Base-by-base conservation (phyloP, 2,888 invertebrate genomes). In the Parapristionchus giblindavisi region DNA sequence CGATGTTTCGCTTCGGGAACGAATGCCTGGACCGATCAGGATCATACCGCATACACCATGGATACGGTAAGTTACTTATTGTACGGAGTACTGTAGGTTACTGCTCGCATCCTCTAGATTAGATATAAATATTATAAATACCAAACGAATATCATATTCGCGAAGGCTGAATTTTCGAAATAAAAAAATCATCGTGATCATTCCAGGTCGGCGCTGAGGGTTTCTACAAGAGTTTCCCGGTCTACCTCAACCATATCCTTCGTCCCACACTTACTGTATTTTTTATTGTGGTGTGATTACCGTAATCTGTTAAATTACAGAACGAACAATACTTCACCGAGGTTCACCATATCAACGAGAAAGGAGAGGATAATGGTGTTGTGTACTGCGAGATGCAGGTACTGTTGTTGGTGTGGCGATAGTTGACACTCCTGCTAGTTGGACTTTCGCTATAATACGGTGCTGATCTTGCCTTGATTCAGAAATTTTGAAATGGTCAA, bases 341-440 rank as follows among this genome's bases (percentile, higher is more conserved):
- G 90, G 95, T 96, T 0, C 94, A 96, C 89, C 95, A 96, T 88
- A 91, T 96, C 78, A 94, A 93, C 84, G 93, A 92, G 0, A 92
- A 93, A 77, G 96, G 95, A 0, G 92, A 93, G 80, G 93, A 96
- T 90, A 94, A 93, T 17, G 96, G 96, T 27, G 94, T 96, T 21
- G 95, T 96, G n/a, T 96, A 96, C 88, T 94, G 94, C 89, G 96
- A 96, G 90, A 95, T 95, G 93, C 95, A 73, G 73, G 73, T 73
- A 68, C 43, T 29, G 56, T 29, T 43, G 6, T 21, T n/a, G 5
- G 6, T 38, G 52, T 17, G 70, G 36, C 4, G 6, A 27, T 27
- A 27, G n/a, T 38, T 63, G 43, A 43, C n/a, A n/a, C n/a, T n/a
- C n/a, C n/a, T n/a, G n/a, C n/a, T n/a, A n/a, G n/a, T n/a, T n/a